Conservation (phyloP, 2,888 invertebrate genomes). For the Synergus gifuensis region DNA sequence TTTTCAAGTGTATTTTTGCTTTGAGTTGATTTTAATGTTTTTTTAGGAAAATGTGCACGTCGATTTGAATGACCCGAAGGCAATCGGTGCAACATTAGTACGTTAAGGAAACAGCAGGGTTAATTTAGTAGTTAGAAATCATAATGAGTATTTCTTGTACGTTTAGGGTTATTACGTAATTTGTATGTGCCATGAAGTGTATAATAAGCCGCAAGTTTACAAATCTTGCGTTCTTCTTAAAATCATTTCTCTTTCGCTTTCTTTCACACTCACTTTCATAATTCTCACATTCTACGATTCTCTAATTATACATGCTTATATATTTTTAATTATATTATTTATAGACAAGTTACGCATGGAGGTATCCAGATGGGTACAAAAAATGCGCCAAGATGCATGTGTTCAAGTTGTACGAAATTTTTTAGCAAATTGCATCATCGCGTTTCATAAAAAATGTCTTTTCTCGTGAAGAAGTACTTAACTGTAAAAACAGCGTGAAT, state of each 20-base stretch:
- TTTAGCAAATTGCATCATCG: slow-evolving; percentile 12
- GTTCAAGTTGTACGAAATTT: slow-evolving; percentile 13
- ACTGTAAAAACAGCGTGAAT: not conserved
- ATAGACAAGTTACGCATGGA: slow-evolving; percentile 72
- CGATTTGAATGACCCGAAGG: not conserved
- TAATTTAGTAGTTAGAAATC: slow-evolving; percentile 15
- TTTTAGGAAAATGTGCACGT: not conserved
- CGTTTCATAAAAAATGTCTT: slow-evolving; percentile 1
- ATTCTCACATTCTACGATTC: slow-evolving; percentile 51
- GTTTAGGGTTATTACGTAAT: slow-evolving; percentile 22
- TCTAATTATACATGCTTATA: slow-evolving; percentile 68
- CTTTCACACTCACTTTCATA: slow-evolving; percentile 18
- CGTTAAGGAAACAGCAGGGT: slow-evolving; percentile 33
- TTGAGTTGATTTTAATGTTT: not conserved
- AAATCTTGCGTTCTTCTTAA: slow-evolving; percentile 14
- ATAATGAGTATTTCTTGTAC: slow-evolving; percentile 39
- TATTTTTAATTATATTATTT: slow-evolving; percentile 69
- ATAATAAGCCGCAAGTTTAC: slow-evolving; percentile 24
- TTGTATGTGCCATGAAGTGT: slow-evolving; percentile 31
- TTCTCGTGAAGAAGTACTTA: not conserved
- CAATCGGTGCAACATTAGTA: slow-evolving; percentile 8
- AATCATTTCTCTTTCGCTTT: slow-evolving; percentile 9
- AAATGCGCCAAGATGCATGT: slow-evolving; percentile 24
- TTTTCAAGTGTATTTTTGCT: too few species aligned
- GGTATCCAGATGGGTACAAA: slow-evolving; percentile 52